These are phyloP conservation scores for Lasioglossum calceatum DNA, from an alignment of 2,888 invertebrate genomes.

Conservation along the genomic window DNA sequence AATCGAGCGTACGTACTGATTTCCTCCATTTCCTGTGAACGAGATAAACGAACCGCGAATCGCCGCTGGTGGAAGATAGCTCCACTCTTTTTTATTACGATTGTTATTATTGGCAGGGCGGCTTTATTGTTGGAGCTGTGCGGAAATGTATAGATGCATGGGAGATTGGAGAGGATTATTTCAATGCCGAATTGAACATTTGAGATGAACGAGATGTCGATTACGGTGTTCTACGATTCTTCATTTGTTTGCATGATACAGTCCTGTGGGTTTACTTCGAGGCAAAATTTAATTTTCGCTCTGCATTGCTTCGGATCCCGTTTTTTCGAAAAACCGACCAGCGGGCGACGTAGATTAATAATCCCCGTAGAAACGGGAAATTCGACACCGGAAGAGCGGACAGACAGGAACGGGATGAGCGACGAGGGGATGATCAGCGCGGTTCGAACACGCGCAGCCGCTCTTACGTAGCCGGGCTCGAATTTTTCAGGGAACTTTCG, in stretches of 20 bases:
- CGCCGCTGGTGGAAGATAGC: not conserved
- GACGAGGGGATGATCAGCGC: not conserved
- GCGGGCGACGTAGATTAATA: not conserved
- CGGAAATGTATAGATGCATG: too few species aligned
- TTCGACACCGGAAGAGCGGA: not conserved
- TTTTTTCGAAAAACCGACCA: too few species aligned
- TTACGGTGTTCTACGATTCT: too few species aligned
- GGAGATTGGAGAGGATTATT: too few species aligned
- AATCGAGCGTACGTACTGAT: constrained; percentile 31
- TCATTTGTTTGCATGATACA: too few species aligned
- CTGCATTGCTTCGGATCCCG: too few species aligned
- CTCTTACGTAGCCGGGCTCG: not conserved
- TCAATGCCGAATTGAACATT: too few species aligned
- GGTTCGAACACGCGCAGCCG: not conserved
- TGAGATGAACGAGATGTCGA: too few species aligned
- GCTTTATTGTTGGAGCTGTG: not conserved
- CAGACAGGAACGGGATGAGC: not conserved
- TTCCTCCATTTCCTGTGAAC: not conserved
- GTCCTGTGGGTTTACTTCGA: too few species aligned
- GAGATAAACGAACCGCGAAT: constrained; percentile 45
- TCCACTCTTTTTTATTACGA: not conserved
- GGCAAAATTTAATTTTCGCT: too few species aligned
- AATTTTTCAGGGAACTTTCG: not conserved
- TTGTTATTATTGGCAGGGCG: not conserved
- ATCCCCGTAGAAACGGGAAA: not conserved